These are phyloP conservation scores for Drosophila acutilabella DNA, from an alignment of 2,888 invertebrate species.

Conservation along the genomic window DNA sequence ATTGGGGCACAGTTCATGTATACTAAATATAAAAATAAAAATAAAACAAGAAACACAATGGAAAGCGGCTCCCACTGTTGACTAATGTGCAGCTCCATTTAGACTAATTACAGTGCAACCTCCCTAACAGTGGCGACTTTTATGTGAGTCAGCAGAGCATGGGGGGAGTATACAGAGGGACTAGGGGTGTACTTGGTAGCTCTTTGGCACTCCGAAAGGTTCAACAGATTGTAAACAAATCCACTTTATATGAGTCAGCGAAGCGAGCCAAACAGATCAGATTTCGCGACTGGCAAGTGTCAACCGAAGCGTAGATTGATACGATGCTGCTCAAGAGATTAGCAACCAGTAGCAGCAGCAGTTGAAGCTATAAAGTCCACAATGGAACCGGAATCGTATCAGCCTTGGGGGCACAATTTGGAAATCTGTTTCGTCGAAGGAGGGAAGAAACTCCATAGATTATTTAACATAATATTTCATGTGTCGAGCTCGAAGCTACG, in stretches of 20 bases:
- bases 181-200: not conserved
- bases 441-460: slow-evolving; percentile 16
- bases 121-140: slow-evolving; percentile 14
- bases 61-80: slow-evolving; percentile 49
- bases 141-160: slow-evolving; percentile 53
- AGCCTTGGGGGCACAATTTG: slow-evolving; percentile 43
- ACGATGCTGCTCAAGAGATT: slow-evolving; percentile 52
- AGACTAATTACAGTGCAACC: slow-evolving; percentile 61
- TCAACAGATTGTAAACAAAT: slow-evolving; percentile 51
- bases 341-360: slow-evolving; percentile 53
- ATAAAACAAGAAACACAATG: slow-evolving; percentile 8
- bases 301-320: slow-evolving; percentile 60
- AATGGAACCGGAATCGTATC: slow-evolving; percentile 41
- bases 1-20: slow-evolving; percentile 29
- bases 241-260: slow-evolving; percentile 57
- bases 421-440: slow-evolving; percentile 20
- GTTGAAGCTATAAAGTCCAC: not conserved
- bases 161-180: not conserved
- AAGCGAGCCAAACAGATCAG: slow-evolving; percentile 59
- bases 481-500: slow-evolving; percentile 14
- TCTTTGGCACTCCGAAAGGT: slow-evolving; percentile 16
- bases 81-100: slow-evolving; percentile 64
- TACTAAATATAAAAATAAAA: slow-evolving; percentile 31
- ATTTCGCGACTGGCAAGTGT: slow-evolving; percentile 67
- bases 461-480: slow-evolving; percentile 48